phyloP scores from a whole-genome alignment of 2,888 invertebrate genomes.

The Leptarthrus brevirostris region DNA sequence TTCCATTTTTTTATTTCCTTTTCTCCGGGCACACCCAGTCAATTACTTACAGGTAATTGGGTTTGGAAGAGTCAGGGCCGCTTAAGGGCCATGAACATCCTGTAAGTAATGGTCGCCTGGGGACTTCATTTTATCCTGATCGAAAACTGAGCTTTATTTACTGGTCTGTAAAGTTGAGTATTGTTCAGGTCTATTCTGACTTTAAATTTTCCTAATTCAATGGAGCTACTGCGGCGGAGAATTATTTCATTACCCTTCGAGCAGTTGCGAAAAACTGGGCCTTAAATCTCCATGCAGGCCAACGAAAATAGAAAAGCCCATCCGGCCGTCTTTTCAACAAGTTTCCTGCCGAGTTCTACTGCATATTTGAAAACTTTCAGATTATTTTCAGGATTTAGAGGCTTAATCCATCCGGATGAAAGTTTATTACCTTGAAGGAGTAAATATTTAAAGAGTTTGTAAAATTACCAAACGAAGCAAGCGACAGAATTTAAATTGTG shows the following conservation, averaged over 20 bases:
- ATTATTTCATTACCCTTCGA: not conserved
- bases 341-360: no score
- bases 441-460: no score
- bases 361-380: no score
- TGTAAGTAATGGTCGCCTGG: conserved; percentile 45
- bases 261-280: not conserved
- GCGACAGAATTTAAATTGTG: no score
- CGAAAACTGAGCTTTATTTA: conserved; percentile 43
- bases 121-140: conserved; percentile 48
- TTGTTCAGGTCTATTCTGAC: not conserved
- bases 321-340: no score
- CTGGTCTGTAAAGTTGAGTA: not conserved
- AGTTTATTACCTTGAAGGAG: no score
- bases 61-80: conserved; percentile 39
- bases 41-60: conserved; percentile 49
- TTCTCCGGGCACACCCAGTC: conserved; percentile 46
- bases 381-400: no score
- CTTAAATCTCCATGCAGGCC: not conserved
- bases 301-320: not conserved
- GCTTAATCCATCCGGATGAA: no score
- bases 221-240: conserved; percentile 1
- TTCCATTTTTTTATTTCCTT: not conserved
- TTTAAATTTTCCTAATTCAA: conserved; percentile 34
- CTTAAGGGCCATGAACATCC: conserved; percentile 39
- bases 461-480: no score